Evolutionary conservation across 2,888 invertebrate genomes (phyloP).

Genomic region (Ernsta delagoae): DNA sequence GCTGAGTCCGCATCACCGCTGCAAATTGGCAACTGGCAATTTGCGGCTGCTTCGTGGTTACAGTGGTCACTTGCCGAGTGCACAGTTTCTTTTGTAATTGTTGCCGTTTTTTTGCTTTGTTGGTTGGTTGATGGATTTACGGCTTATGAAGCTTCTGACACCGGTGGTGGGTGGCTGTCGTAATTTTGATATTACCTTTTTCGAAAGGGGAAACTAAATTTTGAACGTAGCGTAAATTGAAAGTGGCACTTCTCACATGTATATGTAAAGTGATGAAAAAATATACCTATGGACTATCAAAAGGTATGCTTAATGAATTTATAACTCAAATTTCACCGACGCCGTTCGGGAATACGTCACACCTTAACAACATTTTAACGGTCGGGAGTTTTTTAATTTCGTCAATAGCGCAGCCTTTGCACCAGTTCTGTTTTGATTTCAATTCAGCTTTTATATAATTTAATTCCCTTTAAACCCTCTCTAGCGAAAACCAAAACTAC

Average conservation of each 20-base stretch:
- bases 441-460: conserved; percentile 58
- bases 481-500: conserved; percentile 62
- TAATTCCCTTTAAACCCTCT: conserved; percentile 60
- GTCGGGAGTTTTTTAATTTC: conserved; percentile 22
- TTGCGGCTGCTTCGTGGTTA: conserved; percentile 6
- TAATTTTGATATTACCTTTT: no score
- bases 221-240: no score
- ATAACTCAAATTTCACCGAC: background rate
- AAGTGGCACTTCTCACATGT: no score
- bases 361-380: conserved; percentile 32
- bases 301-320: no score
- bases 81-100: background rate
- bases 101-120: background rate
- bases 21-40: conserved; percentile 23
- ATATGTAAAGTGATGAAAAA: no score
- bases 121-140: no score
- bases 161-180: no score
- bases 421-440: conserved; percentile 48
- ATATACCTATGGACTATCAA: no score
- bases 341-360: background rate
- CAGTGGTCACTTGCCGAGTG: background rate
- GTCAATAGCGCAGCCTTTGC: conserved; percentile 39
- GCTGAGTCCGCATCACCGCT: conserved; percentile 21
- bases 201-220: no score
- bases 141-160: no score